Base-by-base conservation (phyloP, 2,888 invertebrate species). In the Noctua pronuba region DNA sequence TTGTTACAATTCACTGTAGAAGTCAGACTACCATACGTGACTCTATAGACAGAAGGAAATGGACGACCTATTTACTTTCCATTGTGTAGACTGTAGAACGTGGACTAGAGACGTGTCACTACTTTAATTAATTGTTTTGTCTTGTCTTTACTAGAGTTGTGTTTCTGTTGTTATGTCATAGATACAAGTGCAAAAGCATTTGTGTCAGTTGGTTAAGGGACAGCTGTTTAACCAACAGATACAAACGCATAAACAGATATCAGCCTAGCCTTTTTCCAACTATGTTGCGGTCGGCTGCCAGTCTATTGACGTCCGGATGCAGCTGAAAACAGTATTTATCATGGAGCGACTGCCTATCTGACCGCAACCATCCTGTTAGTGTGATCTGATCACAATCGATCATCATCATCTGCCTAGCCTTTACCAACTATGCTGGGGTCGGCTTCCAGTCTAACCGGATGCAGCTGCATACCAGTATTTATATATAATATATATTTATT, bases 51-150 rank as follows among this genome's bases (percentile, higher is more conserved):
- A 68, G 31, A 4, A 64, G 76, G 31, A 68, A 77, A 77, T 68
- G 52, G 67, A 35, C 11, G 75, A 68, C 68, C 77, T 41, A 68
- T 77, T 74, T 74, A 76, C 8, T 41, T 31, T 66, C 31, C 62
- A 70, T 79, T 76, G 70, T 78, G 28, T 75, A 13, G 49, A 69
- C 10, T 78, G 28, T 64, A n/a, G n/a, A 69, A 52, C 31, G 49
- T 21, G 21, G 73, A 28, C 58, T 65, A 16, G n/a, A 38, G 7
- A 70, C 31, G 38, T 60, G 41, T 2, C 18, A 65, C 70, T 70
- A 66, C 65, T 35, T 31, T 68, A 52, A 55, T 75, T n/a, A 68
- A 77, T 64, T 68, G 75, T 77, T 49, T 38, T 60, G 60, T 66
- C 38, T 49, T 46, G 41, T 1, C 38, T 41, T 72, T 24, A 21